Percentiles rank a stretch among this genome's conserved stretches.
These are phyloP conservation scores for Lophius piscatorius DNA, from an alignment of 2,113 vertebrate species.

Conservation along the genomic window DNA sequence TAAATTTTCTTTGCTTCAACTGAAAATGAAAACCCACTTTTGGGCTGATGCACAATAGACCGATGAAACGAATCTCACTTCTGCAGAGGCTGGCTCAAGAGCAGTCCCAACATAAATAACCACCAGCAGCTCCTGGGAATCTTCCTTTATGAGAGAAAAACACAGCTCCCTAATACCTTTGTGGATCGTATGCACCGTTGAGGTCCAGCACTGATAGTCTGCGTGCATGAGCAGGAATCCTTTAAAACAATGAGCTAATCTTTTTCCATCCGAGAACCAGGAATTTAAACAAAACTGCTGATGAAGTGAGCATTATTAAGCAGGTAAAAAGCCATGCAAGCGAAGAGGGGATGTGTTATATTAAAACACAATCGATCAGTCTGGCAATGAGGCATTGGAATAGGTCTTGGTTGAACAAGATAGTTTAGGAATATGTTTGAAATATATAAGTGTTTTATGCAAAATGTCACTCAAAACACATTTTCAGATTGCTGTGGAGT, in stretches of 20 bases:
- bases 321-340: too few species aligned
- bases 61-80: constrained; percentile 46
- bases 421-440: too few species aligned
- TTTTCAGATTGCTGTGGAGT: too few species aligned
- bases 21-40: constrained; percentile 56
- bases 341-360: neutral
- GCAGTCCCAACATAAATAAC: constrained; percentile 53
- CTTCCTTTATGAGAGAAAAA: neutral
- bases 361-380: neutral
- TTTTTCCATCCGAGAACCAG: too few species aligned
- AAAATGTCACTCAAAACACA: too few species aligned
- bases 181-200: too few species aligned
- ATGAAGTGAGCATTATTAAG: constrained; percentile 29
- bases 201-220: too few species aligned
- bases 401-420: too few species aligned
- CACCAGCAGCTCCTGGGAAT: constrained; percentile 20
- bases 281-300: constrained; percentile 28
- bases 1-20: constrained; percentile 41
- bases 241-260: too few species aligned
- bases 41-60: constrained; percentile 55
- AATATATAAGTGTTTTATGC: too few species aligned
- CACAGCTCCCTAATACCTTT: constrained; percentile 30
- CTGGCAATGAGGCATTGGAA: too few species aligned
- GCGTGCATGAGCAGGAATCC: too few species aligned
- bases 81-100: constrained; percentile 30